Percentiles rank a stretch among this genome's conserved stretches.
These are phyloP conservation scores for Unio pictorum DNA, from an alignment of 2,888 invertebrate species.

Conservation along the genomic window DNA sequence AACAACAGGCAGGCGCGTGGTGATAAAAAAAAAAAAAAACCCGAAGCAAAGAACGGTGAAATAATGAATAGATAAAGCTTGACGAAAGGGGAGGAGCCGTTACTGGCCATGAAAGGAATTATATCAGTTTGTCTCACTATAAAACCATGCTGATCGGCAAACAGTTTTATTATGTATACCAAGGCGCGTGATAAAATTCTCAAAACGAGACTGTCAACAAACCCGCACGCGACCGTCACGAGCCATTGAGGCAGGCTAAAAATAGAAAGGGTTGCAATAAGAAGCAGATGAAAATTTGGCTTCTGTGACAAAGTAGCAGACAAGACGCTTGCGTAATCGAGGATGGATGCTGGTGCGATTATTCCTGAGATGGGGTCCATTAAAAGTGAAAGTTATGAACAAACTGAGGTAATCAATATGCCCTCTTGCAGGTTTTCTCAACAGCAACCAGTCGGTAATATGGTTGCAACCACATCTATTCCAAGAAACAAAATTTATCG, in stretches of 20 bases:
- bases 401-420: conserved; percentile 21
- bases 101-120: too few species aligned
- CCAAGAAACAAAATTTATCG: conserved; percentile 26
- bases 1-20: too few species aligned
- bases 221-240: conserved; percentile 41
- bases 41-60: too few species aligned
- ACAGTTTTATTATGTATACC: conserved; percentile 38
- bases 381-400: conserved; percentile 22
- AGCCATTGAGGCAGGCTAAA: conserved; percentile 25
- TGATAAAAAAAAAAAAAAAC: too few species aligned
- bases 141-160: conserved; percentile 33
- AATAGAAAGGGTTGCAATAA: conserved; percentile 14
- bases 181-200: conserved; percentile 11
- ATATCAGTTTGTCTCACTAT: conserved; percentile 9
- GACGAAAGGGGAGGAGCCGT: too few species aligned
- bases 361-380: conserved; percentile 12
- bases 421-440: conserved; percentile 33
- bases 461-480: conserved; percentile 12
- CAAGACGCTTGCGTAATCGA: conserved; percentile 8
- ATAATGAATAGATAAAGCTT: too few species aligned
- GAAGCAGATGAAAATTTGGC: conserved; percentile 29
- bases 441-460: conserved; percentile 17
- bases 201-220: conserved; percentile 39
- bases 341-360: background rate
- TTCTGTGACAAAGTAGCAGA: conserved; percentile 15